Evolutionary conservation across 2,113 vertebrate genomes (phyloP).

Genomic region (Meles meles): DNA sequence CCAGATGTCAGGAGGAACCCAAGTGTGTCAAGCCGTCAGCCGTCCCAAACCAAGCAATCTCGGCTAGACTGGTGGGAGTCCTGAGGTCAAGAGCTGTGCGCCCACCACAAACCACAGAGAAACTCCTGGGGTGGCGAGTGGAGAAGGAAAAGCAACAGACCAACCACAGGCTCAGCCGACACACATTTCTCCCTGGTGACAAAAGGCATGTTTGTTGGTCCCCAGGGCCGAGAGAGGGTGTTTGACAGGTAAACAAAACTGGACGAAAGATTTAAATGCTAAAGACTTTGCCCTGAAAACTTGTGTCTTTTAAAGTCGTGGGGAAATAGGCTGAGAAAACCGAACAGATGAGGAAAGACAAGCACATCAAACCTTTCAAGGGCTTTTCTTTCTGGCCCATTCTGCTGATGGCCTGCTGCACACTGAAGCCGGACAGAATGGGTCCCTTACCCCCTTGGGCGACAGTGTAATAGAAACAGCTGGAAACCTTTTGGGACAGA

Average conservation of each 20-base stretch:
- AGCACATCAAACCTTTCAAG: background rate
- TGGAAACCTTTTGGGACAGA: background rate
- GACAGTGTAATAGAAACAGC: background rate
- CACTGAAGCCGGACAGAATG: background rate
- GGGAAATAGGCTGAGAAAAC: constrained; percentile 19
- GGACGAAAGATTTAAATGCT: background rate
- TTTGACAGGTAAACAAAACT: constrained; percentile 57
- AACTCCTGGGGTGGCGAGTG: constrained; percentile 59
- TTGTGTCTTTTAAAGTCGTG: background rate
- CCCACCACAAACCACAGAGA: constrained; percentile 84
- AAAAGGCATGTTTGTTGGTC: fast-evolving
- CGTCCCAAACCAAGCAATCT: constrained; percentile 78
- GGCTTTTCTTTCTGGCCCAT: background rate
- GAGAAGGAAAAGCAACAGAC: constrained; percentile 5
- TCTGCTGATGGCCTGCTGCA: background rate
- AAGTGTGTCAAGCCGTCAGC: constrained; percentile 18
- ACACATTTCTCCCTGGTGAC: constrained; percentile 27
- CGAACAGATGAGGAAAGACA: constrained; percentile 35
- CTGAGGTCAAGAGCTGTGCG: constrained; percentile 81
- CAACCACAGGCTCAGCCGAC: constrained; percentile 73
- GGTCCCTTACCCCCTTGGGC: background rate
- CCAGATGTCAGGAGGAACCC: background rate
- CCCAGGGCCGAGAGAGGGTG: background rate
- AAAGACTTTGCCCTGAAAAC: constrained; percentile 24
- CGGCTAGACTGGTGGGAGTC: constrained; percentile 61